Percentiles rank a stretch among this genome's conserved stretches.
phyloP scores from a whole-genome alignment of 2,113 vertebrate genomes.

The Greenwoodochromis staneri region DNA sequence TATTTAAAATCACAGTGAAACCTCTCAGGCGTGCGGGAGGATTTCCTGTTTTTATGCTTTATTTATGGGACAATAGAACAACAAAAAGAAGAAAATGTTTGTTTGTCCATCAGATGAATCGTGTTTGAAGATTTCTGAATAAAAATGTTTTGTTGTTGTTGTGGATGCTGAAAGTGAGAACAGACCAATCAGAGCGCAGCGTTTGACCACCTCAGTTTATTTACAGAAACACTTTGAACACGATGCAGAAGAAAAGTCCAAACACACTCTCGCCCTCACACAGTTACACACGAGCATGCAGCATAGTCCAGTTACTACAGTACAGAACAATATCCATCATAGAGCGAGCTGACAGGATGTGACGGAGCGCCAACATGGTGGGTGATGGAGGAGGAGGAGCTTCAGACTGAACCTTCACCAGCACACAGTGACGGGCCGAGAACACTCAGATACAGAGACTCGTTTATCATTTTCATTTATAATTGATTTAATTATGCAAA shows the following conservation, averaged over 20 bases:
- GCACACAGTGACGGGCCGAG: not conserved
- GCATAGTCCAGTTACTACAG: constrained; percentile 24
- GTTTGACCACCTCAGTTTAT: constrained; percentile 48
- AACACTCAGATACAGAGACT: not conserved
- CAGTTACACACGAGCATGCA: constrained; percentile 53
- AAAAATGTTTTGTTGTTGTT: not conserved
- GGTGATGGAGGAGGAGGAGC: not conserved
- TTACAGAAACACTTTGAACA: constrained; percentile 57
- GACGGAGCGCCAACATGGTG: not conserved
- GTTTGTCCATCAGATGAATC: not conserved
- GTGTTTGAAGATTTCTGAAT: not conserved
- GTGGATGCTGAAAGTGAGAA: not conserved
- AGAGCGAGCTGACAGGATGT: constrained; percentile 8
- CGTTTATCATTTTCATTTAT: rapidly evolving
- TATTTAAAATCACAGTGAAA: rapidly evolving
- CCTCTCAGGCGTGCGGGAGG: not conserved
- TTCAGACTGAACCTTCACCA: not conserved
- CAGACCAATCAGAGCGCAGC: constrained; percentile 4
- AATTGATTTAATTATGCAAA: not conserved
- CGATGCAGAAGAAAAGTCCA: constrained; percentile 31
- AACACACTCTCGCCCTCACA: not conserved
- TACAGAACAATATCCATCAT: constrained; percentile 38
- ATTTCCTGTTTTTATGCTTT: not conserved
- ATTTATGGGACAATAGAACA: not conserved
- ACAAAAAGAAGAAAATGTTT: not conserved